Evolutionary conservation across 2,113 vertebrate genomes (phyloP).

Genomic region (Nycticebus coucang): DNA sequence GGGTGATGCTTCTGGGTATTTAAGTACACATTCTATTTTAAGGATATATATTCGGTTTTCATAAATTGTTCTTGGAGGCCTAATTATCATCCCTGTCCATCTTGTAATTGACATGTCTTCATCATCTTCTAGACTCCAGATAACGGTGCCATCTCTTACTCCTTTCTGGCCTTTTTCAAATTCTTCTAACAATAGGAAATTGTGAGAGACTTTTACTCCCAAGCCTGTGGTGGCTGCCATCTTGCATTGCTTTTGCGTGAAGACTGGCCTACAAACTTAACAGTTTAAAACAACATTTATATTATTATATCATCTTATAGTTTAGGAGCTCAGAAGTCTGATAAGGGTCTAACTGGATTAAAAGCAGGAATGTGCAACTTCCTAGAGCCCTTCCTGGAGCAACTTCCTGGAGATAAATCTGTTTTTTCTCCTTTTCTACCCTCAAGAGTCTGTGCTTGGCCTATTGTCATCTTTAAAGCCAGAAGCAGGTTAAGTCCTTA

Average conservation of each 20-base stretch:
- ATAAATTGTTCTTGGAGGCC: background rate
- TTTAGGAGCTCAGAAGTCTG: background rate
- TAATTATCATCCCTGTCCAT: no score
- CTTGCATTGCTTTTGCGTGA: no score
- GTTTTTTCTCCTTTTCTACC: background rate
- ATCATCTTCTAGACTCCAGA: no score
- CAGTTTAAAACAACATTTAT: background rate
- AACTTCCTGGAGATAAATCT: background rate
- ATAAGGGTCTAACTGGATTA: background rate
- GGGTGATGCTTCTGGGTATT: no score
- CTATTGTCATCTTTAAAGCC: background rate
- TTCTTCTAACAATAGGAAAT: no score
- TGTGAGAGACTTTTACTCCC: no score
- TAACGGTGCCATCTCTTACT: no score
- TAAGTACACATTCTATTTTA: no score
- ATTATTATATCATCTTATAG: background rate
- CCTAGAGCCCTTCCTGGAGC: background rate
- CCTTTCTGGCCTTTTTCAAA: no score
- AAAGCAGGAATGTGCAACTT: background rate
- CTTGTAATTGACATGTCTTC: no score
- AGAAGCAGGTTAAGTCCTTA: background rate
- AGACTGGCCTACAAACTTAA: background rate
- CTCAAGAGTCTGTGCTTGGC: background rate
- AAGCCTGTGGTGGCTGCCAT: no score
- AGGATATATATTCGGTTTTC: no score